phyloP scores from a whole-genome alignment of 2,888 invertebrate species.

The Hoplodrina blanda region DNA sequence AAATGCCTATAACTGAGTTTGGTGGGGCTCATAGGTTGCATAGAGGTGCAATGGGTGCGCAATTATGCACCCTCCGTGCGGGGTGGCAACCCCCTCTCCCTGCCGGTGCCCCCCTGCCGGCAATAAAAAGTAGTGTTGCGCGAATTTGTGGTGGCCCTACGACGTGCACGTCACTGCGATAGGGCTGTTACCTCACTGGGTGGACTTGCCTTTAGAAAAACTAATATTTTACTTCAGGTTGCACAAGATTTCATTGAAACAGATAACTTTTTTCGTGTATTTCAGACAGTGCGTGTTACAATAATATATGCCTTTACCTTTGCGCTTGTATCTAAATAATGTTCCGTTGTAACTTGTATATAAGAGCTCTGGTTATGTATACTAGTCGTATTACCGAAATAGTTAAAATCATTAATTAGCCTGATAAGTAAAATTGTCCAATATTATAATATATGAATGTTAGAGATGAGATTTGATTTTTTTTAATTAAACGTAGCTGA shows the following conservation, averaged over 20 bases:
- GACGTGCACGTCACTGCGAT: slow-evolving; percentile 50
- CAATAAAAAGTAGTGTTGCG: slow-evolving; percentile 79
- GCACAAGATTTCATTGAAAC: neutral
- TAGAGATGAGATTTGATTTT: no score
- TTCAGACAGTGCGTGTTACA: neutral
- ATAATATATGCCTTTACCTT: no score
- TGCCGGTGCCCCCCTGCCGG: slow-evolving; percentile 44
- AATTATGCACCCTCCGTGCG: slow-evolving; percentile 79
- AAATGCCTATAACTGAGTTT: slow-evolving; percentile 80
- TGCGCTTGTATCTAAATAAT: neutral
- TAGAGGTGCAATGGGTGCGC: slow-evolving; percentile 71
- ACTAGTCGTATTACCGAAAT: no score
- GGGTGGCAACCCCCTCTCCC: slow-evolving; percentile 50
- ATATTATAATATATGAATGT: no score
- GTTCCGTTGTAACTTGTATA: neutral
- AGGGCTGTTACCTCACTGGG: slow-evolving; percentile 62
- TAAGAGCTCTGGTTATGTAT: no score
- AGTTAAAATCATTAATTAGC: no score
- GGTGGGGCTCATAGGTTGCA: slow-evolving; percentile 71
- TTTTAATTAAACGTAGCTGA: no score
- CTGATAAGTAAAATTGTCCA: no score
- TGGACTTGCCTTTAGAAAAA: neutral
- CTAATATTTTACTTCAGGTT: no score
- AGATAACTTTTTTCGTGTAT: neutral
- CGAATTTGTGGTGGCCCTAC: slow-evolving; percentile 75